These are phyloP conservation scores for Malacoctenus gilli DNA, from an alignment of 2,797 vertebrate species.

Conservation along the genomic window DNA sequence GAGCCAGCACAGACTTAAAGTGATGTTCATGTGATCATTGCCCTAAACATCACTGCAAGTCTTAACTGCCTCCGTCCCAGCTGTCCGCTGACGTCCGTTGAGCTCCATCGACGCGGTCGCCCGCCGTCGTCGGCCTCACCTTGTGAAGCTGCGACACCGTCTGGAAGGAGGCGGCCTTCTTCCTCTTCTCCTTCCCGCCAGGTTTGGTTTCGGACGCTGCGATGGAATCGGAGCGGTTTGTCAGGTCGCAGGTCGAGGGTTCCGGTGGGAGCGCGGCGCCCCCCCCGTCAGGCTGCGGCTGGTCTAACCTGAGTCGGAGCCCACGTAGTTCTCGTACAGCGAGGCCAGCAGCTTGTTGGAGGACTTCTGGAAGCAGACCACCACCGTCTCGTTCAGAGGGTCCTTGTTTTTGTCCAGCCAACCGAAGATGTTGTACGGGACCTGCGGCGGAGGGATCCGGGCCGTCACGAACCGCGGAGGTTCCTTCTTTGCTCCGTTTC, in stretches of 20 bases:
- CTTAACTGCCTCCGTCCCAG: slow-evolving; percentile 91
- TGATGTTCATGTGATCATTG: slow-evolving; percentile 98
- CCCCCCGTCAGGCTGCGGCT: too few species aligned
- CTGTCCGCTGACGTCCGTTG: slow-evolving; percentile 19
- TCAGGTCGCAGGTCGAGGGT: background rate
- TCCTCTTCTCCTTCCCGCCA: slow-evolving; percentile 91
- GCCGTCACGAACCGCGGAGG: too few species aligned
- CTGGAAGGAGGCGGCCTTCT: slow-evolving; percentile 94
- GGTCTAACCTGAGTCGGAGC: slow-evolving; percentile 82
- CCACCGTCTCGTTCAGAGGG: slow-evolving; percentile 92
- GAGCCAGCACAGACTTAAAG: slow-evolving; percentile 99
- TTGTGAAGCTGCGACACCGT: slow-evolving; percentile 94
- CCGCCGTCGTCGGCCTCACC: too few species aligned
- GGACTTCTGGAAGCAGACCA: slow-evolving; percentile 89
- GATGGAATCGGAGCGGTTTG: slow-evolving; percentile 2
- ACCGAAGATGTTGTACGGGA: slow-evolving; percentile 90
- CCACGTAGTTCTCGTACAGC: slow-evolving; percentile 88
- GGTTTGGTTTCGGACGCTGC: slow-evolving; percentile 77
- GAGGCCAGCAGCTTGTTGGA: slow-evolving; percentile 88
- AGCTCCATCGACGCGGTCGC: background rate
- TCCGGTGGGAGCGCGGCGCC: too few species aligned
- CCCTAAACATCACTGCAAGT: slow-evolving; percentile 99
- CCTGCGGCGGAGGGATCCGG: slow-evolving; percentile 81
- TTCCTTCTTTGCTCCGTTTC: too few species aligned
- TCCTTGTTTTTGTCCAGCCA: slow-evolving; percentile 98